phyloP scores from a whole-genome alignment of 2,797 vertebrate genomes.

The Cynodonichthys magdalenae region DNA sequence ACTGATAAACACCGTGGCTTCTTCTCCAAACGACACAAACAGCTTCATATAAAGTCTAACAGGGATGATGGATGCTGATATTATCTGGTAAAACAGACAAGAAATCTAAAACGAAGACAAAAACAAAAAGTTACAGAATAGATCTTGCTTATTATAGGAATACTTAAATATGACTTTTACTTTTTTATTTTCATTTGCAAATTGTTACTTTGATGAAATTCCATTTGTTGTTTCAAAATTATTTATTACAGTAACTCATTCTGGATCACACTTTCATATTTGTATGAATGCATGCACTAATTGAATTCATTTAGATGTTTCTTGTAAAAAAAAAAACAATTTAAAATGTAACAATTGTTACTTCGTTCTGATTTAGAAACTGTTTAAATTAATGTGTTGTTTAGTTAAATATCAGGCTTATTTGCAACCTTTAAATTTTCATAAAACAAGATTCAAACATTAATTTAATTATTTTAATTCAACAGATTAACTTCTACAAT shows the following conservation, averaged over 20 bases:
- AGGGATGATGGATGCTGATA: background rate
- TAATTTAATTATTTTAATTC: background rate
- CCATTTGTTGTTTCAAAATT: no score
- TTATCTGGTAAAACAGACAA: background rate
- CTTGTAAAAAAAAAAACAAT: no score
- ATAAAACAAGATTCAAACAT: background rate
- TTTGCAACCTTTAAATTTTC: background rate
- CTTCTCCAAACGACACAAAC: slow-evolving; percentile 40
- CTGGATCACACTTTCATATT: no score
- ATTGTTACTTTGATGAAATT: background rate
- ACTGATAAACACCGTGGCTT: slow-evolving; percentile 45
- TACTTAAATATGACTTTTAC: background rate
- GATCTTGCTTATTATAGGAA: background rate
- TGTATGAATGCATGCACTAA: no score
- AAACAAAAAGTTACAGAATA: background rate
- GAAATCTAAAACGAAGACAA: background rate
- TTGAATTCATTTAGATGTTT: no score
- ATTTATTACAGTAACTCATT: no score
- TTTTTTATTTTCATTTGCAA: background rate
- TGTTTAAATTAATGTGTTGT: no score
- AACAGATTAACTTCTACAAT: background rate
- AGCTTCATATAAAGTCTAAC: slow-evolving; percentile 10
- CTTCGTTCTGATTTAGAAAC: no score
- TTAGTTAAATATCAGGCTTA: no score
- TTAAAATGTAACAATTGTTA: no score